These are phyloP conservation scores for Tetranychus cinnabarinus DNA, from an alignment of 1,140 invertebrate genomes.

Conservation along the genomic window DNA sequence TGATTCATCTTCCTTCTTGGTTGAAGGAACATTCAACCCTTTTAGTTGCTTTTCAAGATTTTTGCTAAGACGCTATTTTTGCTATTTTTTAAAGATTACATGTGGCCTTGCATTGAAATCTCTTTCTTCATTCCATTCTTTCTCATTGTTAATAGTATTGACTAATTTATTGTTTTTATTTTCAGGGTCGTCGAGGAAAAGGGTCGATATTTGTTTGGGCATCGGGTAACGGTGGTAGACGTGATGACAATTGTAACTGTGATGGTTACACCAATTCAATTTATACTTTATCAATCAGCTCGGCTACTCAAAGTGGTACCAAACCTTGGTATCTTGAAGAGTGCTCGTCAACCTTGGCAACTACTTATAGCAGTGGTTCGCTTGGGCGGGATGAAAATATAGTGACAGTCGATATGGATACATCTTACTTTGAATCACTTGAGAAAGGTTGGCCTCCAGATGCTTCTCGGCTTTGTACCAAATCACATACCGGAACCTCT, in stretches of 20 bases:
- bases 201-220: constrained; percentile 98
- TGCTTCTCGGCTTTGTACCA: constrained; percentile 31
- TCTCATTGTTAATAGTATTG: neutral
- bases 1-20: no score
- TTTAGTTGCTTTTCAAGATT: no score
- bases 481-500: constrained; percentile 53
- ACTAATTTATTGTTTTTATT: neutral
- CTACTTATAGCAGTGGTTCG: constrained; percentile 81
- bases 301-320: constrained; percentile 67
- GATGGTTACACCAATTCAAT: constrained; percentile 99
- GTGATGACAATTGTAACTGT: constrained; percentile 89
- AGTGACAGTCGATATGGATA: constrained; percentile 41
- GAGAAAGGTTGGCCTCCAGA: constrained; percentile 4
- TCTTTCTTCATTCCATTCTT: neutral
- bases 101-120: no score
- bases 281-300: constrained; percentile 95
- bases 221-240: constrained; percentile 83
- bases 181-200: constrained; percentile 43
- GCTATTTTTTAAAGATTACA: no score
- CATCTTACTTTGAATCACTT: constrained; percentile 11
- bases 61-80: no score
- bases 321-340: constrained; percentile 87
- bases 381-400: constrained; percentile 32
- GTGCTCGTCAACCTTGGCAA: constrained; percentile 76
- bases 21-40: no score